phyloP scores from a whole-genome alignment of 2,888 invertebrate species.

The Plebejus melissa region DNA sequence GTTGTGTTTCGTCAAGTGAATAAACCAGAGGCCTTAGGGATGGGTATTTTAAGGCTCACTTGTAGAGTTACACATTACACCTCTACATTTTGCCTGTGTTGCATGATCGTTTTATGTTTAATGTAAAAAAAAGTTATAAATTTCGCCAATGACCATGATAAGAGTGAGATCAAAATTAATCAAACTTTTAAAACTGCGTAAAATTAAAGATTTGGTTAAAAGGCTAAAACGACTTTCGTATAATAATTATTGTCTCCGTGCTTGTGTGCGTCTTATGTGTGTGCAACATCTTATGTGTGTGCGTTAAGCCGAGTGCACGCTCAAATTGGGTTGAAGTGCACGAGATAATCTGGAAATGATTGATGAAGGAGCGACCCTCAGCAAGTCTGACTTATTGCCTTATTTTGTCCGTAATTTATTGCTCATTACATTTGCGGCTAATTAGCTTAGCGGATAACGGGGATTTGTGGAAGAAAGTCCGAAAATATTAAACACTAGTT shows the following conservation, averaged over 20 bases:
- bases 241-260: not conserved
- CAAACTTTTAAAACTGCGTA: too few relatives aligned
- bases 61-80: too few relatives aligned
- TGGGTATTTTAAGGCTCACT: too few relatives aligned
- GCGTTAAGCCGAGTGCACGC: slow-evolving; percentile 70
- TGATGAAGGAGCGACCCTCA: slow-evolving; percentile 48
- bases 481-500: not conserved
- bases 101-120: too few relatives aligned
- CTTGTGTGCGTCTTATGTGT: not conserved
- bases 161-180: too few relatives aligned
- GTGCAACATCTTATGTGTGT: slow-evolving; percentile 44
- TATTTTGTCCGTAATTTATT: slow-evolving; percentile 30
- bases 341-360: slow-evolving; percentile 78
- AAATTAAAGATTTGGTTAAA: too few relatives aligned
- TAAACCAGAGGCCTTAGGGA: too few relatives aligned
- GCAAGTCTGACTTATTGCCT: slow-evolving; percentile 35
- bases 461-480: not conserved
- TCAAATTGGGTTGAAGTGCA: slow-evolving; percentile 78
- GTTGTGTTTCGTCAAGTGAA: too few relatives aligned
- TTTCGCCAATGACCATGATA: too few relatives aligned
- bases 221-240: not conserved
- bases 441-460: slow-evolving; percentile 23
- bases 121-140: too few relatives aligned
- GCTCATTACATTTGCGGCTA: slow-evolving; percentile 29
- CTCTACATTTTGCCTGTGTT: too few relatives aligned